These are phyloP conservation scores for Eupsittula cactorum DNA, from an alignment of 2,113 vertebrate genomes.

Conservation along the genomic window DNA sequence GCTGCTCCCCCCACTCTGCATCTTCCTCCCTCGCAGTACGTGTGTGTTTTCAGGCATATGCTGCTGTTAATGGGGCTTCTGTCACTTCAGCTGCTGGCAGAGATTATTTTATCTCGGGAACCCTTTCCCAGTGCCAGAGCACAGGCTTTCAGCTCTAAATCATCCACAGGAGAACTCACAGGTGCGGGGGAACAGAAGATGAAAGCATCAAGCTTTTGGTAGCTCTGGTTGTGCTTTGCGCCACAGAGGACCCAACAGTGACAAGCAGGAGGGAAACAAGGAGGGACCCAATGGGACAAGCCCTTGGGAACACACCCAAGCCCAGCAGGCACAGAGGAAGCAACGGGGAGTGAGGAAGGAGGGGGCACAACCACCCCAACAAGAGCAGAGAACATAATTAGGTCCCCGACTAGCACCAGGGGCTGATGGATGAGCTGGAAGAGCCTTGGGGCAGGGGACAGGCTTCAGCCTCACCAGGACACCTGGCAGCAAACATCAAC, in stretches of 20 bases:
- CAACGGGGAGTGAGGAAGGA: fast-evolving
- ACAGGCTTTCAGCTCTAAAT: slow-evolving; percentile 39
- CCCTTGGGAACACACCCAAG: fast-evolving
- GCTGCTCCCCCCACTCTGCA: neutral
- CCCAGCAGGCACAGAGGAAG: neutral
- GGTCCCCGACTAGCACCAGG: fast-evolving
- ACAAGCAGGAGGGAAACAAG: fast-evolving
- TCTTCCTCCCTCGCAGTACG: neutral
- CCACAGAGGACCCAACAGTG: neutral
- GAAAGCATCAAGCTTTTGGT: neutral
- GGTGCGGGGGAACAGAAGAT: neutral
- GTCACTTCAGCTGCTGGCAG: slow-evolving; percentile 75
- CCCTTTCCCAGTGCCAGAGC: slow-evolving; percentile 24
- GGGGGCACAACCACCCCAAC: fast-evolving
- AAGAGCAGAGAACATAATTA: fast-evolving
- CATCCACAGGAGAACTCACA: slow-evolving; percentile 24
- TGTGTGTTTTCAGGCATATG: slow-evolving; percentile 66
- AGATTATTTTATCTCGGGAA: slow-evolving; percentile 49
- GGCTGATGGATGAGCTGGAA: fast-evolving
- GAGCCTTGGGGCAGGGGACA: neutral
- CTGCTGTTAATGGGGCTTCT: slow-evolving; percentile 77
- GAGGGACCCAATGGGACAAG: fast-evolving
- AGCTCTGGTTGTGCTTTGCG: fast-evolving
- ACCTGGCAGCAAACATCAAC: neutral
- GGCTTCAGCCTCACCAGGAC: neutral